Evolutionary conservation across 2,888 invertebrate genomes (phyloP).

Genomic region (Apamea monoglypha): DNA sequence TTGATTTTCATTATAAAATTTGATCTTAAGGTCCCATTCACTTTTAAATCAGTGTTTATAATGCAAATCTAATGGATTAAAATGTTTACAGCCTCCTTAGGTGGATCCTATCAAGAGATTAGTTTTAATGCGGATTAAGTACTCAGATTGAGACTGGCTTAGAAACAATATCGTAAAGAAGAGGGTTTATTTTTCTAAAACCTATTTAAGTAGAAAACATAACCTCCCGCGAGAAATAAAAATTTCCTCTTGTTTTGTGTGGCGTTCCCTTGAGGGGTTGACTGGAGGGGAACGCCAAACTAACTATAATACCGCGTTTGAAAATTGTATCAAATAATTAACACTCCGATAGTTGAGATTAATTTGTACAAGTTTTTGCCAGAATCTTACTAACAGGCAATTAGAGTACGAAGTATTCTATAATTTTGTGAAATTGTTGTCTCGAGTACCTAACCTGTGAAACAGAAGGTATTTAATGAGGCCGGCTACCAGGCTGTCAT

Average conservation of each 20-base stretch:
- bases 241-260: constrained; percentile 35
- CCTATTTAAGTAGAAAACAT: constrained; percentile 26
- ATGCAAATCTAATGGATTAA: neutral
- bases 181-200: constrained; percentile 16
- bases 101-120: constrained; percentile 40
- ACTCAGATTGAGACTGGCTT: constrained; percentile 29
- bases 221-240: neutral
- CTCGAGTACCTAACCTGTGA: constrained; percentile 2
- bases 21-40: neutral
- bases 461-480: constrained; percentile 33
- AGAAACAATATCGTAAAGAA: constrained; percentile 33
- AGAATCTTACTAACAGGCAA: neutral
- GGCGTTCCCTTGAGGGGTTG: constrained; percentile 23
- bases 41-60: neutral
- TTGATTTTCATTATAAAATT: neutral
- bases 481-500: constrained; percentile 43
- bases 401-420: neutral
- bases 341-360: constrained; percentile 25
- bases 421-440: constrained; percentile 2
- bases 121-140: constrained; percentile 24
- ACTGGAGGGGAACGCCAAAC: constrained; percentile 11
- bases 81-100: constrained; percentile 4
- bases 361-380: constrained; percentile 6
- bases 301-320: constrained; percentile 2
- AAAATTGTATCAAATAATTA: constrained; percentile 29